These are phyloP conservation scores for Halichoeres trimaculatus DNA, from an alignment of 2,113 vertebrate genomes.

Conservation along the genomic window DNA sequence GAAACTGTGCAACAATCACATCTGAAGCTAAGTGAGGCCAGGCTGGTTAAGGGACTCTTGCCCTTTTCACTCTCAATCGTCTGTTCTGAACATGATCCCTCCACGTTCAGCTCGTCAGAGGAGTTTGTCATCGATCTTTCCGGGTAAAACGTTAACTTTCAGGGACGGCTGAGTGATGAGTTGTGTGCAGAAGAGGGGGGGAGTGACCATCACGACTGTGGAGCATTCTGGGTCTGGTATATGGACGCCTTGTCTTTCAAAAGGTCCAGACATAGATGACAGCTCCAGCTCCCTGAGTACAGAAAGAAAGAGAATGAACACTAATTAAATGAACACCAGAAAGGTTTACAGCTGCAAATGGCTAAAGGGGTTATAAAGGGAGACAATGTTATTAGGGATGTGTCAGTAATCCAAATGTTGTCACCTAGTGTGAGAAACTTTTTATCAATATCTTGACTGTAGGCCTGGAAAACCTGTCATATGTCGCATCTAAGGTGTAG, in stretches of 20 bases:
- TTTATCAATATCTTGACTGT: too few relatives aligned
- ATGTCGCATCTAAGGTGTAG: too few relatives aligned
- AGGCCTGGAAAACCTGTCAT: too few relatives aligned
- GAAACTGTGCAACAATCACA: conserved; percentile 83
- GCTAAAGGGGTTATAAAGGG: too few relatives aligned
- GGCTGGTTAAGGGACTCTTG: conserved; percentile 41
- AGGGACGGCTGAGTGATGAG: conserved; percentile 36
- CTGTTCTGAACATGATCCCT: conserved; percentile 40
- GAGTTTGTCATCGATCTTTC: conserved; percentile 14
- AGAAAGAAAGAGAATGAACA: neutral
- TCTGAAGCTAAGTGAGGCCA: conserved; percentile 61
- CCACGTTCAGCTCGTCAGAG: conserved; percentile 20
- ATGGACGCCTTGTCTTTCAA: conserved; percentile 97
- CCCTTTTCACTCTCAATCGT: conserved; percentile 53
- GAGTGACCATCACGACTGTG: conserved; percentile 83
- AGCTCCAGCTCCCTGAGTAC: conserved; percentile 93
- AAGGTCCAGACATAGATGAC: conserved; percentile 93
- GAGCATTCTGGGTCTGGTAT: conserved; percentile 92
- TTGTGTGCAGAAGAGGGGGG: conserved; percentile 4
- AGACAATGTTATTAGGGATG: too few relatives aligned
- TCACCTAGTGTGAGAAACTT: too few relatives aligned
- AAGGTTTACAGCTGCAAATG: neutral
- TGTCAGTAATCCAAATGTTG: too few relatives aligned
- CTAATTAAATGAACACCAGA: neutral
- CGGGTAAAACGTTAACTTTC: conserved; percentile 22